Percentiles rank a stretch among this genome's conserved stretches.
These are phyloP conservation scores for Lagocephalus sceleratus DNA, from an alignment of 2,797 vertebrate species.

Conservation along the genomic window DNA sequence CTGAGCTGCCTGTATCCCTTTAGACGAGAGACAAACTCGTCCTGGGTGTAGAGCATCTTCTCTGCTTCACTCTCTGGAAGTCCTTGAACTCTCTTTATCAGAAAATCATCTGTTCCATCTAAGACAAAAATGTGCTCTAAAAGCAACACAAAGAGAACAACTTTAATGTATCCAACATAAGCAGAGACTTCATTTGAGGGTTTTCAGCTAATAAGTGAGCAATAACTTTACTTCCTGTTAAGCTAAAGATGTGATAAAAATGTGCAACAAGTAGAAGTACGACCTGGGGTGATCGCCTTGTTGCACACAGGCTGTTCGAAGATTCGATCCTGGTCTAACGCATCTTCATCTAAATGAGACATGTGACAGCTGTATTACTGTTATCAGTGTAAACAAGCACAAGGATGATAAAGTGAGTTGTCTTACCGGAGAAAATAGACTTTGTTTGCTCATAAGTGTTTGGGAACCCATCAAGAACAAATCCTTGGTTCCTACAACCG, in stretches of 20 bases:
- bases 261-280: too few relatives aligned
- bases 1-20: conserved; percentile 73
- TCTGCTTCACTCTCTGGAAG: conserved; percentile 80
- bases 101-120: conserved; percentile 84
- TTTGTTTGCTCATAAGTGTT: conserved; percentile 83
- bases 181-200: not conserved
- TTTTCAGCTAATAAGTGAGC: not conserved
- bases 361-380: not conserved
- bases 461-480: conserved; percentile 88
- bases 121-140: conserved; percentile 85
- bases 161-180: not conserved
- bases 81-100: conserved; percentile 80
- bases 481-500: conserved; percentile 90
- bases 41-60: conserved; percentile 77
- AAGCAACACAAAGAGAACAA: not conserved
- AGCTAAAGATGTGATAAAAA: not conserved
- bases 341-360: conserved; percentile 66
- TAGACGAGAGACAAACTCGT: conserved; percentile 75
- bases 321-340: conserved; percentile 60
- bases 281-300: conserved; percentile 85
- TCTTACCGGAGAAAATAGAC: conserved; percentile 80
- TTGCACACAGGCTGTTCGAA: conserved; percentile 69
- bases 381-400: not conserved
- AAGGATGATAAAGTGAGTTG: not conserved
- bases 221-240: not conserved